These are phyloP conservation scores for Willowsia nigromaculata DNA, from an alignment of 2,888 invertebrate species.

Conservation along the genomic window DNA sequence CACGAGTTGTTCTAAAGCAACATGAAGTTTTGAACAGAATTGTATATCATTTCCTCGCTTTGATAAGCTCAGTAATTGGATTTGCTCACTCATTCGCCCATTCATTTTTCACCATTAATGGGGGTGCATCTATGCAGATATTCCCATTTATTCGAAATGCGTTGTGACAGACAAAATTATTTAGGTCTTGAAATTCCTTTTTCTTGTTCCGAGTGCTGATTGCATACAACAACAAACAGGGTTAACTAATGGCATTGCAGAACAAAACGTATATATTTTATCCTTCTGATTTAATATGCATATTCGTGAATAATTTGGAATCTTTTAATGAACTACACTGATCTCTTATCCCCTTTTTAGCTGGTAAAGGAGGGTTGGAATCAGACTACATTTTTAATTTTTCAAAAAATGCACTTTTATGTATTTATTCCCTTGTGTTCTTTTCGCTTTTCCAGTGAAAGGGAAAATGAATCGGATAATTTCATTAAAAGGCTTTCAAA, in stretches of 20 bases:
- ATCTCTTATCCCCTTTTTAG: conserved; percentile 7
- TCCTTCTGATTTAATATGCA: conserved; percentile 32
- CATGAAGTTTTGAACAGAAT: conserved; percentile 23
- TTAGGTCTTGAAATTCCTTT: conserved; percentile 1
- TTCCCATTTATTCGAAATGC: background rate
- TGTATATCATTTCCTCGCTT: conserved; percentile 63
- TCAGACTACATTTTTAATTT: background rate
- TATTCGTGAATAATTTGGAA: conserved; percentile 31
- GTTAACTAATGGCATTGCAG: background rate
- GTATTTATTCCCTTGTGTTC: background rate
- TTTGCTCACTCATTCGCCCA: conserved; percentile 51
- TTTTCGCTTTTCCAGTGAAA: conserved; percentile 12
- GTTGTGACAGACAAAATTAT: conserved; percentile 11
- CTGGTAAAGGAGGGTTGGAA: conserved; percentile 12
- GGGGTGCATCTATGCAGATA: background rate
- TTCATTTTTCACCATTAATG: conserved; percentile 45
- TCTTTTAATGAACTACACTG: conserved; percentile 48
- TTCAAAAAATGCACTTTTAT: background rate
- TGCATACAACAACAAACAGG: background rate
- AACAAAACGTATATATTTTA: background rate
- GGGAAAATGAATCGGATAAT: conserved; percentile 67
- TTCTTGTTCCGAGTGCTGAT: background rate
- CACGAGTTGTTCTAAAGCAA: conserved; percentile 15
- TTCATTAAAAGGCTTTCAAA: conserved; percentile 46
- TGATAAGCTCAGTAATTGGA: conserved; percentile 66